Evolutionary conservation across 2,797 vertebrate species (phyloP).

Genomic region (Intellagama lesueurii): DNA sequence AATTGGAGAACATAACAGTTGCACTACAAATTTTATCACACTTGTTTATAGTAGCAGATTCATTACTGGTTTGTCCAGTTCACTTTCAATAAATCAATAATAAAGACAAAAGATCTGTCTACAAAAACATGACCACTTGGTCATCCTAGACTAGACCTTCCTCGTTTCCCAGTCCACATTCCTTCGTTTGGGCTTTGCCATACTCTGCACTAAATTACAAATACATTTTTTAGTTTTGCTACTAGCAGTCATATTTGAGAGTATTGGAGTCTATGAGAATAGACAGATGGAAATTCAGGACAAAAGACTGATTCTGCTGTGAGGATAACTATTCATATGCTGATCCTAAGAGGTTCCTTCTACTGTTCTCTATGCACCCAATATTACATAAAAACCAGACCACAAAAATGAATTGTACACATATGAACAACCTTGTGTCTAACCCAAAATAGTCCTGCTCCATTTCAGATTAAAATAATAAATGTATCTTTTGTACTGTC

Average conservation of each 20-base stretch:
- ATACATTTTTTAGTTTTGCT: neutral
- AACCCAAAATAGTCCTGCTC: accelerated
- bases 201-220: neutral
- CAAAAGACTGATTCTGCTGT: neutral
- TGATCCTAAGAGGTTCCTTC: neutral
- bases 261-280: accelerated
- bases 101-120: neutral
- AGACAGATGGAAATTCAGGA: accelerated
- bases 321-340: neutral
- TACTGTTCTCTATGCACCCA: neutral
- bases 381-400: neutral
- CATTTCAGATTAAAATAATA: accelerated
- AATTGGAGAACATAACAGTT: accelerated
- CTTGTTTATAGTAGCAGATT: neutral
- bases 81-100: neutral
- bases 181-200: neutral
- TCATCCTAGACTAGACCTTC: neutral
- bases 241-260: accelerated
- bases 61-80: neutral
- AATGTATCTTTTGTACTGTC: accelerated
- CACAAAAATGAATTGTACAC: neutral
- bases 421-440: neutral
- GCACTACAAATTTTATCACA: accelerated
- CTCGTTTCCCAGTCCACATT: neutral
- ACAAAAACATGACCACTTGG: accelerated